Percentiles rank a stretch among this genome's conserved stretches.
These are phyloP conservation scores for Drosophila sproati DNA, from an alignment of 1,140 invertebrate species.

Conservation along the genomic window DNA sequence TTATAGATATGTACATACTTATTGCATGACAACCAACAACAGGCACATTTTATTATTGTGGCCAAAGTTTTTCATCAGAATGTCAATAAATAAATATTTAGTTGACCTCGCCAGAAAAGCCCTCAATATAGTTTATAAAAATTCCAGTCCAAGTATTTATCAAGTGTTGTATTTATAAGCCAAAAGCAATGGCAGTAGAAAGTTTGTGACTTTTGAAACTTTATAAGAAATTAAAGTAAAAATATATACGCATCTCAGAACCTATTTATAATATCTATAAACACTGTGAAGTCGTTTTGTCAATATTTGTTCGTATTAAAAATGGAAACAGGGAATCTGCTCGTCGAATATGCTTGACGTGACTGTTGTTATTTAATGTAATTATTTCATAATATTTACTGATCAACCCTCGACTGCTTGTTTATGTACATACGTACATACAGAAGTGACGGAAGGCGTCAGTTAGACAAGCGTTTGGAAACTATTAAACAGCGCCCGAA, in stretches of 20 bases:
- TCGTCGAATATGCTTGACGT: background rate
- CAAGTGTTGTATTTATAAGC: no score
- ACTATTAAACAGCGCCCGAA: conserved; percentile 81
- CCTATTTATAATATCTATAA: no score
- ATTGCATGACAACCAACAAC: no score
- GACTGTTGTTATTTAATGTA: background rate
- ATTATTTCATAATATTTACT: conserved; percentile 11
- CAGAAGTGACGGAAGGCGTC: conserved; percentile 73
- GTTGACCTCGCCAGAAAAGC: background rate
- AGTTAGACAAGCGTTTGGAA: conserved; percentile 80
- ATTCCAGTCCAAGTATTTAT: background rate
- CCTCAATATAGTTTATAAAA: background rate
- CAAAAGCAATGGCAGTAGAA: no score
- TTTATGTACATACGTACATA: conserved; percentile 15
- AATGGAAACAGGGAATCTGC: background rate
- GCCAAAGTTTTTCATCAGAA: background rate
- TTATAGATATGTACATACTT: background rate
- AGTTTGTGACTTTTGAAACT: no score
- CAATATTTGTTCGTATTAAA: background rate
- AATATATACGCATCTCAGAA: no score
- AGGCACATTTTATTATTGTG: conserved; percentile 10
- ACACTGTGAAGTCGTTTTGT: background rate
- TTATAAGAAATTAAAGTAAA: no score
- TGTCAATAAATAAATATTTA: conserved; percentile 1
- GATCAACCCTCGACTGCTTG: conserved; percentile 28